phyloP scores from a whole-genome alignment of 1,140 invertebrate genomes.

The Harpegnathos saltator region DNA sequence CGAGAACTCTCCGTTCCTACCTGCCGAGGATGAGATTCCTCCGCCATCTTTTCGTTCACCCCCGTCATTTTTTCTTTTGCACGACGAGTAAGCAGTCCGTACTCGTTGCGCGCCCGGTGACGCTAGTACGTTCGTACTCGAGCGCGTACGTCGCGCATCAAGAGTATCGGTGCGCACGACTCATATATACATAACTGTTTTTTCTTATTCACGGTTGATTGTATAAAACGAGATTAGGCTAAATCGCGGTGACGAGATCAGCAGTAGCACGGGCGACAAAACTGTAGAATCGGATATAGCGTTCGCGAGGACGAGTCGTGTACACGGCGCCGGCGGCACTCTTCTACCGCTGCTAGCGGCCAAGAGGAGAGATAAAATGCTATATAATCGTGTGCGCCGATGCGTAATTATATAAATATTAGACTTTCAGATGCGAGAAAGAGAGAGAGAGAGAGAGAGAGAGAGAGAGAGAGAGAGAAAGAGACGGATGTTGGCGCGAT shows the following conservation, averaged over 20 bases:
- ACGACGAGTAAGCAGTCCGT: conserved; percentile 5
- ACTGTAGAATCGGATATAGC: conserved; percentile 45
- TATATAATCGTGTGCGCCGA: conserved; percentile 63
- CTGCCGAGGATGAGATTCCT: conserved; percentile 33
- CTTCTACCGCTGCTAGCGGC: conserved; percentile 27
- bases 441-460: too few species aligned
- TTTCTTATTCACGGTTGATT: conserved; percentile 71
- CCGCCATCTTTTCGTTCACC: conserved; percentile 29
- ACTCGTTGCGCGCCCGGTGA: conserved; percentile 27
- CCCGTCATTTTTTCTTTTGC: conserved; percentile 12
- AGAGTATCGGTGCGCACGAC: conserved; percentile 41
- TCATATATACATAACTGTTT: conserved; percentile 68
- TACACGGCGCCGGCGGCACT: conserved; percentile 49
- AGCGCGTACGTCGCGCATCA: conserved; percentile 42
- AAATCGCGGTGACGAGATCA: conserved; percentile 74
- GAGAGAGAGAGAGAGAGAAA: conserved; percentile 45
- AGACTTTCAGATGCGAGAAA: conserved; percentile 69
- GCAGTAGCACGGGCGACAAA: conserved; percentile 69
- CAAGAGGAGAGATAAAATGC: conserved; percentile 18
- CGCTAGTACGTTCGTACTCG: conserved; percentile 26
- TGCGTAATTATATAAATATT: conserved; percentile 74
- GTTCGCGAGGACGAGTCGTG: conserved; percentile 29
- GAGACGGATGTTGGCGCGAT: conserved; percentile 68
- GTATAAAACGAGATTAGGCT: conserved; percentile 73
- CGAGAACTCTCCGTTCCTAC: conserved; percentile 49